Percentiles rank a stretch among this genome's conserved stretches.
These are phyloP conservation scores for Bombus breviceps DNA, from an alignment of 1,140 invertebrate species.

Conservation along the genomic window DNA sequence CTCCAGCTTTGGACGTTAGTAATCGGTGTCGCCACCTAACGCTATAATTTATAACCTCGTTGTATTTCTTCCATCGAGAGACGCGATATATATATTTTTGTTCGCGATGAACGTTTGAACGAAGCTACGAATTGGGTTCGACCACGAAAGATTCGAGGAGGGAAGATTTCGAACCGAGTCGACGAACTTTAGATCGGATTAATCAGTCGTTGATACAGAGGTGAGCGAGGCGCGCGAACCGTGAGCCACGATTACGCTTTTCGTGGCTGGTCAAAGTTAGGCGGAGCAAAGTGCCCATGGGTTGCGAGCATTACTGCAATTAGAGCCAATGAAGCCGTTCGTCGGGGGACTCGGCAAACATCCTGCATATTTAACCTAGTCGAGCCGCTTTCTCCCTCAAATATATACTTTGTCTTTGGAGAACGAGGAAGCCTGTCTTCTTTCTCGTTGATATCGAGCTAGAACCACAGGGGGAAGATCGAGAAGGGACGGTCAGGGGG, in stretches of 20 bases:
- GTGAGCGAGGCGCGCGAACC: constrained; percentile 16
- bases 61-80: not conserved
- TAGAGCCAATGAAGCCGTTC: constrained; percentile 73
- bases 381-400: constrained; percentile 33
- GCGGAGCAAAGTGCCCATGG: constrained; percentile 63
- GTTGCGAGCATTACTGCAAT: constrained; percentile 75
- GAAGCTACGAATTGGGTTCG: too few relatives aligned
- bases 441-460: constrained; percentile 10
- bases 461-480: not conserved
- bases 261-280: constrained; percentile 47
- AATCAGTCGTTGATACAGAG: not conserved
- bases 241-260: constrained; percentile 56
- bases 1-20: not conserved
- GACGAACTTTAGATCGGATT: not conserved
- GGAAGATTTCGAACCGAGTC: too few relatives aligned
- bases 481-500: not conserved
- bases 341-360: constrained; percentile 70
- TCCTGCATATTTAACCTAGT: constrained; percentile 75
- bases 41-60: not conserved
- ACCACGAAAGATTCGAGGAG: too few relatives aligned
- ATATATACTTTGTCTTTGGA: constrained; percentile 28
- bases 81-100: too few relatives aligned
- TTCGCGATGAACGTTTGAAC: too few relatives aligned
- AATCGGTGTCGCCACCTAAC: not conserved
- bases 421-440: constrained; percentile 14